Evolutionary conservation across 2,888 invertebrate genomes (phyloP).

Genomic region (Drosophila vallismaia): DNA sequence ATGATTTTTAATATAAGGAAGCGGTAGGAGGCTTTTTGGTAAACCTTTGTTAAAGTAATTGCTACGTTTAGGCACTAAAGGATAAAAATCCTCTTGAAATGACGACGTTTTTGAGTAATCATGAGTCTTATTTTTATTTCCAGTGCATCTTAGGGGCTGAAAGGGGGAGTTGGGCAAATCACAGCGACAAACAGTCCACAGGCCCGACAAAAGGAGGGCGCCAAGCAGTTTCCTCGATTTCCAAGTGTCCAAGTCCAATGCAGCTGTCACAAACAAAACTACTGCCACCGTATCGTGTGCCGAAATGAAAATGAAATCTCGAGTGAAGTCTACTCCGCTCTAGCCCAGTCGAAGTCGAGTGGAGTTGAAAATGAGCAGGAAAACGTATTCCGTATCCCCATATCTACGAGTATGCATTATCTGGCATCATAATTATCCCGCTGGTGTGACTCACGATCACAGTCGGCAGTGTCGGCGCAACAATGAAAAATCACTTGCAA

Average conservation of each 20-base stretch:
- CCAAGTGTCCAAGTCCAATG: slow-evolving; percentile 59
- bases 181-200: slow-evolving; percentile 63
- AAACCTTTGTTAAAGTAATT: too few relatives aligned
- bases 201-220: slow-evolving; percentile 64
- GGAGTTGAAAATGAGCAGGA: slow-evolving; percentile 39
- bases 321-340: slow-evolving; percentile 5
- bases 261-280: slow-evolving; percentile 73
- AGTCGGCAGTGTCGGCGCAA: slow-evolving; percentile 26
- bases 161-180: slow-evolving; percentile 47
- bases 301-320: slow-evolving; percentile 49
- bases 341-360: slow-evolving; percentile 2
- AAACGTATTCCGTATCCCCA: slow-evolving; percentile 56
- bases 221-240: slow-evolving; percentile 49
- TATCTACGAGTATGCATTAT: slow-evolving; percentile 70
- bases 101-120: too few relatives aligned
- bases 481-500: slow-evolving; percentile 80
- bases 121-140: neutral
- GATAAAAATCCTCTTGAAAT: too few relatives aligned
- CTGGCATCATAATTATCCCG: slow-evolving; percentile 82
- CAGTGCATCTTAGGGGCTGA: slow-evolving; percentile 4
- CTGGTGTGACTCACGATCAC: slow-evolving; percentile 51
- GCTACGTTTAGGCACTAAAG: too few relatives aligned
- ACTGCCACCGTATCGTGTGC: slow-evolving; percentile 70
- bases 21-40: too few relatives aligned
- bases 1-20: neutral